phyloP scores from a whole-genome alignment of 2,113 vertebrate genomes.

The Thamnaconus septentrionalis region DNA sequence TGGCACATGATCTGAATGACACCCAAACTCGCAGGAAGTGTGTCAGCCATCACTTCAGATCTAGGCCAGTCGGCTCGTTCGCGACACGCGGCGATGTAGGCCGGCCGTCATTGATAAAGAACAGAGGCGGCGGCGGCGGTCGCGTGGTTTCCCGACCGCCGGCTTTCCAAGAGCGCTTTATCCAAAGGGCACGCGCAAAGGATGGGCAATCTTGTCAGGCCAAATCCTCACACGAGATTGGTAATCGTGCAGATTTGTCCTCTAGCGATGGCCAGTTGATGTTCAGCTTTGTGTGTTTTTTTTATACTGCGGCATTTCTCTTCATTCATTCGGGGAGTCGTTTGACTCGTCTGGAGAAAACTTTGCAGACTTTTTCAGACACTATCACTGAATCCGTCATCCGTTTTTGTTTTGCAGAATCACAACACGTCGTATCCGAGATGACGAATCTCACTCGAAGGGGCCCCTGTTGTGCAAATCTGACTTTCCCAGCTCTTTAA shows the following conservation, averaged over 20 bases:
- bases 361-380: no score
- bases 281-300: conserved; percentile 14
- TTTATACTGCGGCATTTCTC: conserved; percentile 20
- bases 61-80: conserved; percentile 46
- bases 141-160: no score
- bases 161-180: no score
- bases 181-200: no score
- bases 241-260: conserved; percentile 51
- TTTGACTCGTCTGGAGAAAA: conserved; percentile 12
- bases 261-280: conserved; percentile 30
- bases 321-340: conserved; percentile 30
- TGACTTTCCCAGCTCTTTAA: no score
- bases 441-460: no score
- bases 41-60: conserved; percentile 55
- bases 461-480: no score
- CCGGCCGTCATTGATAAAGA: conserved; percentile 38
- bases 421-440: no score
- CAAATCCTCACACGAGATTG: conserved; percentile 47
- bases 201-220: no score
- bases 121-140: conserved; percentile 29
- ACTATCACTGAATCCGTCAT: no score
- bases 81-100: conserved; percentile 38
- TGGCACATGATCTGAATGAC: conserved; percentile 56
- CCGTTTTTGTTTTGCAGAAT: no score
- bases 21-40: conserved; percentile 38